Base-by-base conservation (phyloP, 2,888 invertebrate species). In the Diadromus collaris region DNA sequence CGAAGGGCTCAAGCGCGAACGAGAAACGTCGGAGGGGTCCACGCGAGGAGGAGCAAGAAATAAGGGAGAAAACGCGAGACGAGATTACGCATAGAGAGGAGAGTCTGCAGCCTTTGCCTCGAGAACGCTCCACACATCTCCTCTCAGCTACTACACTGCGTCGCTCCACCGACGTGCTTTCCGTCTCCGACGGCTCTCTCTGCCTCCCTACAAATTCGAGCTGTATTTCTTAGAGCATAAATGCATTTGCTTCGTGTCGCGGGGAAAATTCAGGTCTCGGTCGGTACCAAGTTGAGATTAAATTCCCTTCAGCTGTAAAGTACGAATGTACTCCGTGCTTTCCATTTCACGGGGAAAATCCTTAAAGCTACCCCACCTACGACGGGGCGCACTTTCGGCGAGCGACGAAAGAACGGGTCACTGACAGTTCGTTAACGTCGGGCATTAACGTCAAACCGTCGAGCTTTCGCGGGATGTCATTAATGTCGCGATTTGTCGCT, bases 1-100 rank as follows among this genome's bases (percentile, higher is more conserved):
- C 84, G 83, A 65, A 69, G 71, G 65, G 65, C 69, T 56, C 64
- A 32, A 64, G 72, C 29, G 67, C 64, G 80, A 70, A 80, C 80
- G 82, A 82, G 69, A 41, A 60, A 48, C 24, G 51, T 21, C 10
- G 24, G 56, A 58, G 56, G 38, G 64, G 51, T 24, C n/a, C 21
- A n/a, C n/a, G 60, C 34, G 60, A 65, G 32, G 32, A 24, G 16
- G 34, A 58, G 65, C 51, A 51, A 72, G 71, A 72, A 69, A 74
- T 73, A 73, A 73, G 54, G 64, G 58, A 68, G 44, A 38, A 48
- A 63, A 76, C 56, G 46, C 24, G 67, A 63, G 60, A 60, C 69
- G 32, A 67, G 68, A 68, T 67, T 48, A 21, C 46, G 19, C 46
- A 41, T 41, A 41, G 46, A 48, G 46, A 19, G n/a, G 38, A 9